These are phyloP conservation scores for Dendronephthya gigantea DNA, from an alignment of 64 coral and sea anemone species.

Conservation along the genomic window DNA sequence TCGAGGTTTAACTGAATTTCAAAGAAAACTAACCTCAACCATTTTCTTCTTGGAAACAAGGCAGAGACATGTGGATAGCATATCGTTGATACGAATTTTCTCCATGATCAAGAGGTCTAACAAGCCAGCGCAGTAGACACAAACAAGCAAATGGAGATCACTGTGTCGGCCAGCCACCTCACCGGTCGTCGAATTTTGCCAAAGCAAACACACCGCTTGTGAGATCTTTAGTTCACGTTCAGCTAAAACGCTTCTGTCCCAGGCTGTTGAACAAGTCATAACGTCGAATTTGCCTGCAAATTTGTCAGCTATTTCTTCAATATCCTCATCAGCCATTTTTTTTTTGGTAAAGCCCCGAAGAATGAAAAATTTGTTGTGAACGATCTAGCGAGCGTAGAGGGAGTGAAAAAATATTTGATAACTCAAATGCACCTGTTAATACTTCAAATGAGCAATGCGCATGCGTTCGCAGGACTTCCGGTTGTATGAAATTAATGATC, in stretches of 20 bases:
- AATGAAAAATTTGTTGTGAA: not conserved
- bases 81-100: slow-evolving; percentile 4
- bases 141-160: not conserved
- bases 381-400: not conserved
- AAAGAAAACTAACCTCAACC: not conserved
- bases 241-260: not conserved
- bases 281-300: not conserved
- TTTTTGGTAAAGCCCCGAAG: not conserved
- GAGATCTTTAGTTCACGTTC: not conserved
- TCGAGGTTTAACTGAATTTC: too few relatives aligned
- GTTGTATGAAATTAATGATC: not conserved
- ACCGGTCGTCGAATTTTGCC: not conserved
- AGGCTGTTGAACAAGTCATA: not conserved
- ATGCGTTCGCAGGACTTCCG: not conserved
- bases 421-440: slow-evolving; percentile 1
- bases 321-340: not conserved
- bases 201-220: not conserved
- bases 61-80: slow-evolving; percentile 11
- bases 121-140: not conserved
- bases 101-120: not conserved
- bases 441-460: not conserved
- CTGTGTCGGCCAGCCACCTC: not conserved
- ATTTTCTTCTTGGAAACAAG: not conserved
- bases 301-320: not conserved
- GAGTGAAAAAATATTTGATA: not conserved